A percentile compares a stretch with the other conserved stretches of the same genome.
Evolutionary conservation across 2,113 vertebrate genomes (phyloP).

Genomic region (Chloropsis cyanopogon): DNA sequence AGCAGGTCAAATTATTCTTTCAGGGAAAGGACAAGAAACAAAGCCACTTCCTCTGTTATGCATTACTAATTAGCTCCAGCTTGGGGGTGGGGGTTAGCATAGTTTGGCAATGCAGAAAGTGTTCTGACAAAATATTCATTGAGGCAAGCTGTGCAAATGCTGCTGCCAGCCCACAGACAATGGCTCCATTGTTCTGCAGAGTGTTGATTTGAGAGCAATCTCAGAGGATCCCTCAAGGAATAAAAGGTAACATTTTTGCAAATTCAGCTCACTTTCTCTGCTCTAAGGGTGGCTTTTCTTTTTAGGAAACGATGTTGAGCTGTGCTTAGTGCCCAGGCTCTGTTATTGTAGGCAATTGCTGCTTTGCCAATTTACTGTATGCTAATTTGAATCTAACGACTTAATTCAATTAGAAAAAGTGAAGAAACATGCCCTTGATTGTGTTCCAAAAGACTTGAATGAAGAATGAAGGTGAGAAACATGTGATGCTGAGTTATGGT

Average conservation of each 20-base stretch:
- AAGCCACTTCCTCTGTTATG: background rate
- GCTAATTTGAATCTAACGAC: background rate
- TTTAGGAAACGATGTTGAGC: background rate
- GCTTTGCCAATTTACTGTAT: background rate
- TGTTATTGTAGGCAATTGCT: background rate
- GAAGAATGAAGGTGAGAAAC: background rate
- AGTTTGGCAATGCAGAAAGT: background rate
- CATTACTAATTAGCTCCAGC: constrained; percentile 16
- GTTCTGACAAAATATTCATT: constrained; percentile 31
- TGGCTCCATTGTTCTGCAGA: constrained; percentile 34
- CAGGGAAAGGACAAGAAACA: background rate
- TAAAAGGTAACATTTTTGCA: constrained; percentile 29
- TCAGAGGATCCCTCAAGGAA: constrained; percentile 5
- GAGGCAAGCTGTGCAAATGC: constrained; percentile 39
- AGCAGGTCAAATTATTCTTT: constrained; percentile 16
- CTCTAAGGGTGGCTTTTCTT: background rate
- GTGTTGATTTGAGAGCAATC: background rate
- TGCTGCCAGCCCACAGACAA: constrained; percentile 29
- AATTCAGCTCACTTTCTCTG: constrained; percentile 38
- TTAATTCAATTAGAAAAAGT: constrained; percentile 33
- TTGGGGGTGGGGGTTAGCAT: background rate
- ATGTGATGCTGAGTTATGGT: background rate
- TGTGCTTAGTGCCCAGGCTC: background rate
- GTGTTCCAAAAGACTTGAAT: background rate
- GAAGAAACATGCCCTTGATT: background rate